phyloP scores from a whole-genome alignment of 2,113 vertebrate species.

The Oncorhynchus nerka region DNA sequence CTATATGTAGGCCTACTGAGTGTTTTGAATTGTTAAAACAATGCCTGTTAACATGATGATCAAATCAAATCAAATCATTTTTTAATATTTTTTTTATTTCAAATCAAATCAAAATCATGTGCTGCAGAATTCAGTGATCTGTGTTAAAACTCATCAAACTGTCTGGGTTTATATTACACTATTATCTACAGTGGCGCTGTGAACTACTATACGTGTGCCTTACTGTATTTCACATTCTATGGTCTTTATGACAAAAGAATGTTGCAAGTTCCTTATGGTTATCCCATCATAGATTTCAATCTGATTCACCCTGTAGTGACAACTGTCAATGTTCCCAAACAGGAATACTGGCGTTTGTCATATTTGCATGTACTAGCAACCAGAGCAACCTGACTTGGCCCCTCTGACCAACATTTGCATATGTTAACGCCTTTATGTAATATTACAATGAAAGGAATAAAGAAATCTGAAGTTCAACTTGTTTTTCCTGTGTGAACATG shows the following conservation, averaged over 20 bases:
- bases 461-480: slow-evolving; percentile 19
- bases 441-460: slow-evolving; percentile 5
- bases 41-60: too few relatives aligned
- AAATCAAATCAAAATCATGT: too few relatives aligned
- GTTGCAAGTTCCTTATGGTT: background rate
- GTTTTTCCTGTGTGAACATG: slow-evolving; percentile 29
- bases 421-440: slow-evolving; percentile 13
- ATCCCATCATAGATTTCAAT: slow-evolving; percentile 7
- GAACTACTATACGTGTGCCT: background rate
- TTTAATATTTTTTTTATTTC: too few relatives aligned
- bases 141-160: background rate
- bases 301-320: slow-evolving; percentile 17
- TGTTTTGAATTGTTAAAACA: too few relatives aligned
- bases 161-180: background rate
- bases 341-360: slow-evolving; percentile 4
- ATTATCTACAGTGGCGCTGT: background rate
- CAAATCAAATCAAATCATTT: too few relatives aligned
- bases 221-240: background rate
- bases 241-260: background rate
- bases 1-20: background rate
- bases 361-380: slow-evolving; percentile 61
- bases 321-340: slow-evolving; percentile 6
- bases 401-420: slow-evolving; percentile 60
- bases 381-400: background rate
- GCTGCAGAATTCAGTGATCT: background rate